Conservation (phyloP, 1,140 invertebrate genomes). For the Plectrocnemia conspersa region DNA sequence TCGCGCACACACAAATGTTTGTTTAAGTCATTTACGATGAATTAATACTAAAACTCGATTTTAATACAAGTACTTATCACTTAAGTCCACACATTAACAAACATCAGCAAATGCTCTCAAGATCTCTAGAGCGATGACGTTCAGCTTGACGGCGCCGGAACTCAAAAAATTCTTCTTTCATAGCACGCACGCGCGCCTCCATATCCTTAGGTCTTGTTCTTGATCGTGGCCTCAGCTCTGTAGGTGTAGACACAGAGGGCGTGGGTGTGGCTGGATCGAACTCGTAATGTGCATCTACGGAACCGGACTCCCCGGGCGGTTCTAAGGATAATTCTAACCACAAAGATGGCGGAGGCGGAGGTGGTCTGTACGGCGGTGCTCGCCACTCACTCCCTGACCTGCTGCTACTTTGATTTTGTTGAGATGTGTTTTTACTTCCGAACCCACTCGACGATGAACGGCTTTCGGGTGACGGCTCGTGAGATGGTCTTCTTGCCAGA, state of each 20-base stretch:
- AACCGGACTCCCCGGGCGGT: conserved; percentile 62
- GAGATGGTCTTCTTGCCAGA: conserved; percentile 55
- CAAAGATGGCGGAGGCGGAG: conserved; percentile 54
- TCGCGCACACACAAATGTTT: conserved; percentile 13
- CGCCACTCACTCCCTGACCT: conserved; percentile 71
- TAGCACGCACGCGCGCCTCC: conserved; percentile 84
- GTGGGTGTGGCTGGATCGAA: conserved; percentile 77
- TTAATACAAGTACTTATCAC: too few species aligned
- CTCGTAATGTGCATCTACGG: conserved; percentile 93
- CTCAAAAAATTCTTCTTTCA: conserved; percentile 93
- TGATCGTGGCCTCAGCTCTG: conserved; percentile 56
- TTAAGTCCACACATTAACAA: too few species aligned
- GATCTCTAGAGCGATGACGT: conserved; percentile 58
- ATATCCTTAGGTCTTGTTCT: conserved; percentile 73
- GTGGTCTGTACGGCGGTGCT: conserved; percentile 67
- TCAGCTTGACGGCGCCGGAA: conserved; percentile 83
- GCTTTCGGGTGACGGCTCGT: conserved; percentile 79
- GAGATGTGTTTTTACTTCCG: conserved; percentile 87
- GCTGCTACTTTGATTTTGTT: conserved; percentile 65
- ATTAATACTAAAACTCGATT: conserved; percentile 6
- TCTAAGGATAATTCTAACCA: conserved; percentile 37
- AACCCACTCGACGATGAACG: conserved; percentile 84
- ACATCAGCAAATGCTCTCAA: conserved; percentile 75
- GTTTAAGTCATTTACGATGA: not conserved
- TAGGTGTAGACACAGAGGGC: conserved; percentile 69